phyloP scores from a whole-genome alignment of 2,797 vertebrate species.

The Paedocypris micromegethes region DNA sequence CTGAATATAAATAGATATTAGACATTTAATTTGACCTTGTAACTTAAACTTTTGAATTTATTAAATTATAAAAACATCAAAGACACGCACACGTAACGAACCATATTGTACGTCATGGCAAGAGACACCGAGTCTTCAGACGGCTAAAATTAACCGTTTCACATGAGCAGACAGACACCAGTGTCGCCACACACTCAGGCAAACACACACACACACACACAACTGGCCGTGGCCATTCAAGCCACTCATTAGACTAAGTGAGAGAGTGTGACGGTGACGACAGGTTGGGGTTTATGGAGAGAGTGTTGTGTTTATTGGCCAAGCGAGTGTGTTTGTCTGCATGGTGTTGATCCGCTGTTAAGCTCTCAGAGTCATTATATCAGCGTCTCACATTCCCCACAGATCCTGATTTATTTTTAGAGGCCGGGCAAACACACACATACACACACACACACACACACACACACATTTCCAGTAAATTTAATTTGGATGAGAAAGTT shows the following conservation, averaged over 20 bases:
- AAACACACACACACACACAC: constrained; percentile 4
- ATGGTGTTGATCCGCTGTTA: constrained; percentile 45
- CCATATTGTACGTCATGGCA: background rate
- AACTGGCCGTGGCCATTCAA: background rate
- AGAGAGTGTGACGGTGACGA: constrained; percentile 21
- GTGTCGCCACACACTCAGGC: constrained; percentile 6
- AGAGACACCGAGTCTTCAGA: constrained; percentile 23
- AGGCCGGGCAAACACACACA: constrained; percentile 27
- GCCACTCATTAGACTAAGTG: constrained; percentile 1
- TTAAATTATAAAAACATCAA: too few relatives aligned
- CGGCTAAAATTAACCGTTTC: constrained; percentile 34
- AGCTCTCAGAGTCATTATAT: constrained; percentile 51
- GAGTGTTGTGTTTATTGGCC: constrained; percentile 36
- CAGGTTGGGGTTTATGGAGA: constrained; percentile 31
- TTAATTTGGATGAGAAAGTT: constrained; percentile 16
- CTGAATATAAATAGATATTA: too few relatives aligned
- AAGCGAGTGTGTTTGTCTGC: constrained; percentile 34
- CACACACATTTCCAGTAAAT: constrained; percentile 33
- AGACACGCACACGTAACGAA: too few relatives aligned
- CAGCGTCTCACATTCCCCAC: constrained; percentile 47
- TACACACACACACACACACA: constrained; percentile 39
- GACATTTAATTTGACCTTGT: too few relatives aligned
- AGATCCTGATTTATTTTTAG: constrained; percentile 54
- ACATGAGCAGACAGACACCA: constrained; percentile 27
- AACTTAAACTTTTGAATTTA: too few relatives aligned